Evolutionary conservation across 2,888 invertebrate genomes (phyloP).

Genomic region (Poecilus cupreus): DNA sequence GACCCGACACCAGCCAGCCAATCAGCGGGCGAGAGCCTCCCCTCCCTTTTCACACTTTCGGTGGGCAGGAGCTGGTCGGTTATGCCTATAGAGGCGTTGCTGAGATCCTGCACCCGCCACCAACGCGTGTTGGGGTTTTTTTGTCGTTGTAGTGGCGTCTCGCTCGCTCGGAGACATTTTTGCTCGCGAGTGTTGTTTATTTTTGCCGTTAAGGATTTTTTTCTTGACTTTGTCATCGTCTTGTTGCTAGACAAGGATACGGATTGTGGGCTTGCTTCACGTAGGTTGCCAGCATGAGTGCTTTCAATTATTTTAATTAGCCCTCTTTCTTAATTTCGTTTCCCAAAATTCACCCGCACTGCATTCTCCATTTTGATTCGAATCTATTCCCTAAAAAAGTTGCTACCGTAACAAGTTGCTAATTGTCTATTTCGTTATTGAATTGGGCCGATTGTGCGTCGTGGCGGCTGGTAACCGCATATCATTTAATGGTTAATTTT

Average conservation of each 20-base stretch:
- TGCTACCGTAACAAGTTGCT: too few species aligned
- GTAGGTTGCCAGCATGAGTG: slow-evolving; percentile 3
- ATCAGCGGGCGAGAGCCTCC: slow-evolving; percentile 71
- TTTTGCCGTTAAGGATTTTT: background rate
- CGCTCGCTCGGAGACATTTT: background rate
- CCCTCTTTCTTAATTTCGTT: slow-evolving; percentile 18
- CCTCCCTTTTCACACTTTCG: slow-evolving; percentile 72
- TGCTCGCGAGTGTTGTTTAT: background rate
- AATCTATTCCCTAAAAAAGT: too few species aligned
- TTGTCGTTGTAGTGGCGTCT: background rate
- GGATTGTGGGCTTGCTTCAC: background rate
- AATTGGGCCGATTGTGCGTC: too few species aligned
- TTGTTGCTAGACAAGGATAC: background rate
- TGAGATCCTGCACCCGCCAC: slow-evolving; percentile 68
- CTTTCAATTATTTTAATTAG: slow-evolving; percentile 39
- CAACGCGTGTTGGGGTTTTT: slow-evolving; percentile 6
- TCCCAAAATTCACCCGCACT: background rate
- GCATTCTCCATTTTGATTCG: too few species aligned
- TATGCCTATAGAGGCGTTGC: slow-evolving; percentile 72
- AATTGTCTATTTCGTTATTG: too few species aligned
- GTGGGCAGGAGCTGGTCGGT: slow-evolving; percentile 69
- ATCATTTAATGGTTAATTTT: background rate
- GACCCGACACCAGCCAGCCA: slow-evolving; percentile 70
- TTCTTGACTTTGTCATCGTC: background rate
- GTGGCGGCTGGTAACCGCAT: too few species aligned